Evolutionary conservation across 2,888 invertebrate species (phyloP), one percentile per base, ranked within the genome.

Genomic region (Laothoe populi): DNA sequence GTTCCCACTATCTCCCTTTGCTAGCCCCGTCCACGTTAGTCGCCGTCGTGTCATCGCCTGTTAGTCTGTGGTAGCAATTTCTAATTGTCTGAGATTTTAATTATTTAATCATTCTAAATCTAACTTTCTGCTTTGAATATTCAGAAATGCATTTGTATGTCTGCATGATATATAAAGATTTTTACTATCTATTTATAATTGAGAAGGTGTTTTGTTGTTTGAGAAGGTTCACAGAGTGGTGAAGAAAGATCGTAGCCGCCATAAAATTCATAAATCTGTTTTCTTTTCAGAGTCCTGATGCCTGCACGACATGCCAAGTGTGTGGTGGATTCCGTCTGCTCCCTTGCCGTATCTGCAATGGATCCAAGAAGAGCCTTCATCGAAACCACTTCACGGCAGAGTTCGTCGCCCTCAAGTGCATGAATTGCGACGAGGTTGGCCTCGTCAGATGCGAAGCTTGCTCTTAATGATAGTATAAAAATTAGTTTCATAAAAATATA

Each of bases 361-460:
- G 99, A 38, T 98, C 98, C 84, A 99, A 99, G 94, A 98, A 98
- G 91, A 98, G 98, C 19, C 95, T 98, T 59, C 97, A 98, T 83
- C 94, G 98, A 74, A 98, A 98, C 92, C 96, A 98, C 83, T 99
- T 98, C 89, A 98, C 98, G 0, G 96, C 97, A 42, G 98, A 98
- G 90, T 97, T 98, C 83, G 96, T 98, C 66, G 98, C 98, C 21
- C 94, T 99, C 74, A 97, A 97, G 80, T 98, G 98, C 88, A 98
- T 98, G 96, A 97, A 97, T 86, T 98, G 98, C 88, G 98, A 99
- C 83, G 98, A 98, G 88, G 98, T 98, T 63, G 99, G 99, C 57
- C 94, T 99, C 58, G 96, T 98, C 45, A 95, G 96, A 75, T 99
- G 99, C 88, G 96, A 96, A 74, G 94, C 95, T 68, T 99, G 99